Evolutionary conservation across 2,113 vertebrate species (phyloP), one percentile per base, ranked within the genome.

Genomic region (Gobio gobio): DNA sequence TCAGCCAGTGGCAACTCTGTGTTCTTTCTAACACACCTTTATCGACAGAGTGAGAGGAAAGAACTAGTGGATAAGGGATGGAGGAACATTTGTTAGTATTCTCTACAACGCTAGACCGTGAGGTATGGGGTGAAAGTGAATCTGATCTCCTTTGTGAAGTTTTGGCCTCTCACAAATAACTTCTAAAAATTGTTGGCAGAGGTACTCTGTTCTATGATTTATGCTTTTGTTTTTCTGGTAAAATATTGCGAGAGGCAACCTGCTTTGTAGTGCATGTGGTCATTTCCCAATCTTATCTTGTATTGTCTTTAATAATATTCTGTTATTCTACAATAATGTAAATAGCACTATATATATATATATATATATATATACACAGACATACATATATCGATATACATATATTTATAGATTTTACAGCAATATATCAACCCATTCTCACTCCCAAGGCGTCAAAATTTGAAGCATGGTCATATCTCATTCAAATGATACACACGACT

Each of bases 1-100:
- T 83, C 86, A 88, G 87, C 72, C 78, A 84, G 76, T 85, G 78
- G 70, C 76, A 72, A 61, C 56, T 81, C 82, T 51, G 49, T 58
- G 26, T 78, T 86, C 81, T 64, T 61, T 86, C 63, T 73, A 78
- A 85, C 49, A 73, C 82, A 70, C 68, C 54, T 80, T 84, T 86
- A 86, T 86, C 33, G 78, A 76, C 77, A 75, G 61, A 40, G 2
- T 2, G 36, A 36, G 84, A 70, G 72, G 78, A 73, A 63, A 81
- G 78, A 82, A 64, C 77, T 70, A 20, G 54, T 40, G 56, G 33
- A 78, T 10, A 24, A 29, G 26, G 26, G 40, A 29, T 45, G 18
- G n/a, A 47, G n/a, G 22, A 58, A 56, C 49, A 58, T 43, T 72
- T 83, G 66, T 83, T 83, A 29, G 20, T 73, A 70, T 72, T 70